Evolutionary conservation across 2,888 invertebrate genomes (phyloP).

Genomic region (Philereme transversata): DNA sequence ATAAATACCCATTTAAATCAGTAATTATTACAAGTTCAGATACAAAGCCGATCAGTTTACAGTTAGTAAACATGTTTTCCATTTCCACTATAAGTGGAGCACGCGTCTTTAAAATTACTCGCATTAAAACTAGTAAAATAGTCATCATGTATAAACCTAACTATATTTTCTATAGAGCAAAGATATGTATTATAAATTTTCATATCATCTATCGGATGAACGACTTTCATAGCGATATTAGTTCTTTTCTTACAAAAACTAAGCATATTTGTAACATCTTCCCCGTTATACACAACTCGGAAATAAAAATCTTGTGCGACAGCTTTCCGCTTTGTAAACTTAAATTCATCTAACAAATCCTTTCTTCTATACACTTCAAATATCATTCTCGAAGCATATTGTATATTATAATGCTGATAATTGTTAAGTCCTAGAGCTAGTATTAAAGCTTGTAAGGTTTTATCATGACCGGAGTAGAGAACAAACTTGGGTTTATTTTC

Average conservation of each 20-base stretch:
- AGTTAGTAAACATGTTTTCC: conserved; percentile 51
- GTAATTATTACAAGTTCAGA: no score
- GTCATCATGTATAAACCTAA: conserved; percentile 93
- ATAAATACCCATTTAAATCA: no score
- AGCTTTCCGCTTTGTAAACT: conserved; percentile 82
- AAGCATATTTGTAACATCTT: conserved; percentile 91
- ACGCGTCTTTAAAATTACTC: conserved; percentile 95
- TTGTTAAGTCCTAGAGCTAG: conserved; percentile 89
- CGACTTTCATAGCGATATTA: conserved; percentile 75
- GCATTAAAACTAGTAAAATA: conserved; percentile 92
- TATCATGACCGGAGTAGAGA: conserved; percentile 96
- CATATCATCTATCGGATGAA: conserved; percentile 65
- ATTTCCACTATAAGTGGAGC: conserved; percentile 72
- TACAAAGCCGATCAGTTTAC: no score
- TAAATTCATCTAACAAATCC: conserved; percentile 73
- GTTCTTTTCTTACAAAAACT: conserved; percentile 89
- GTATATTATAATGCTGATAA: conserved; percentile 87
- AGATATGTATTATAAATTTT: conserved; percentile 81
- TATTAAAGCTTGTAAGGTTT: conserved; percentile 93
- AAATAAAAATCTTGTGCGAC: conserved; percentile 90
- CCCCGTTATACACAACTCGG: conserved; percentile 93
- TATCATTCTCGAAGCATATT: conserved; percentile 93
- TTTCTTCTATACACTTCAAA: conserved; percentile 93
- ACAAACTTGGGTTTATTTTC: conserved; percentile 90
- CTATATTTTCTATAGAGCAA: conserved; percentile 94